These are phyloP conservation scores for Gibbula magus DNA, from an alignment of 2,888 invertebrate genomes.

Conservation along the genomic window DNA sequence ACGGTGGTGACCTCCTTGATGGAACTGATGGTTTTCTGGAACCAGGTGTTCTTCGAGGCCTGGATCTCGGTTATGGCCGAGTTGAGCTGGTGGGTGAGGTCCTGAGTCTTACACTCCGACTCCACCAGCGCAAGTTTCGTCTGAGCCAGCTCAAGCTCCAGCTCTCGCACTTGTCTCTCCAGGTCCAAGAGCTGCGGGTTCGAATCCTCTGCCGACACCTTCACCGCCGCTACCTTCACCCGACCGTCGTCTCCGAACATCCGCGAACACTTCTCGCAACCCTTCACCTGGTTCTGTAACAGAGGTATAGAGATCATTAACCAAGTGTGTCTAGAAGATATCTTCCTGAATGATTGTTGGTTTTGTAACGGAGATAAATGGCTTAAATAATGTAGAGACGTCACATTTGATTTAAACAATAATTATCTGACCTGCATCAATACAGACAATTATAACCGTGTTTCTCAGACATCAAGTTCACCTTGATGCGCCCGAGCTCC, in stretches of 20 bases:
- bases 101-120: constrained; percentile 96
- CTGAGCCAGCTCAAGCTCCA: constrained; percentile 96
- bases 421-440: background rate
- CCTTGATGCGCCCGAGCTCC: constrained; percentile 81
- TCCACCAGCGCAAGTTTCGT: constrained; percentile 98
- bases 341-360: too few species aligned
- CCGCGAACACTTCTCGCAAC: constrained; percentile 67
- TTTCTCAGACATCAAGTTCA: constrained; percentile 73
- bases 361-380: too few species aligned
- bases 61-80: constrained; percentile 87
- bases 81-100: constrained; percentile 89
- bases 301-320: too few species aligned
- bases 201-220: constrained; percentile 55
- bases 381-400: too few species aligned
- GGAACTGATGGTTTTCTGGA: constrained; percentile 89
- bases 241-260: constrained; percentile 67
- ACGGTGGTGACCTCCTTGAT: constrained; percentile 77
- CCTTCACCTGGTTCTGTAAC: constrained; percentile 51
- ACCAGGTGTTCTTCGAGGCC: constrained; percentile 86
- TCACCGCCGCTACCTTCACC: constrained; percentile 57
- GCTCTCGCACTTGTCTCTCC: constrained; percentile 79
- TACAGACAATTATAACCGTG: background rate
- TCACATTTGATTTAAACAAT: background rate
- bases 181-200: constrained; percentile 63
- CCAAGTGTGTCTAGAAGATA: too few species aligned